These are phyloP conservation scores for Acipenser transmontanus DNA, from an alignment of 2,797 vertebrate species.

Conservation along the genomic window DNA sequence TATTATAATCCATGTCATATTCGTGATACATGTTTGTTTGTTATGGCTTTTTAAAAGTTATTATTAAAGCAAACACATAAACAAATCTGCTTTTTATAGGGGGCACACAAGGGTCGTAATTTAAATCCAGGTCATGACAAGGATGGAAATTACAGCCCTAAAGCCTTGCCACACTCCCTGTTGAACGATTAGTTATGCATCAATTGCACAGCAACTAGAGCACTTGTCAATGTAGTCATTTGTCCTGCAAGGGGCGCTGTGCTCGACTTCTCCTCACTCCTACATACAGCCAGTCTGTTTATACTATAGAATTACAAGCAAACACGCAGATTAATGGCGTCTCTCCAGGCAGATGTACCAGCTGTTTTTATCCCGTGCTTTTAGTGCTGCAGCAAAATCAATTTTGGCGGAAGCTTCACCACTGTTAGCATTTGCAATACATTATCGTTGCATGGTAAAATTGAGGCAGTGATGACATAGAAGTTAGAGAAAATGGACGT, in stretches of 20 bases:
- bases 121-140: too few species aligned
- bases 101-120: too few species aligned
- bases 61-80: too few species aligned
- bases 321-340: conserved; percentile 56
- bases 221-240: background rate
- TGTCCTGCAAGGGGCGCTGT: conserved; percentile 28
- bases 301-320: background rate
- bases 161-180: too few species aligned
- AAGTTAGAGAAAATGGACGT: conserved; percentile 3
- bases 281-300: conserved; percentile 10
- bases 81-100: too few species aligned
- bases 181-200: too few species aligned
- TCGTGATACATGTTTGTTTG: too few species aligned
- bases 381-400: conserved; percentile 30
- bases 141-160: too few species aligned
- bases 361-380: conserved; percentile 44
- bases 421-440: conserved; percentile 8
- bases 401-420: conserved; percentile 30
- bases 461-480: background rate
- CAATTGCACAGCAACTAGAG: too few species aligned
- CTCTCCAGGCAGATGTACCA: conserved; percentile 44
- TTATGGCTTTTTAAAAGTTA: too few species aligned
- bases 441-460: background rate
- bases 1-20: too few species aligned
- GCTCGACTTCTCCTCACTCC: background rate